Evolutionary conservation across 2,113 vertebrate species (phyloP).

Genomic region (Echinops telfairi): DNA sequence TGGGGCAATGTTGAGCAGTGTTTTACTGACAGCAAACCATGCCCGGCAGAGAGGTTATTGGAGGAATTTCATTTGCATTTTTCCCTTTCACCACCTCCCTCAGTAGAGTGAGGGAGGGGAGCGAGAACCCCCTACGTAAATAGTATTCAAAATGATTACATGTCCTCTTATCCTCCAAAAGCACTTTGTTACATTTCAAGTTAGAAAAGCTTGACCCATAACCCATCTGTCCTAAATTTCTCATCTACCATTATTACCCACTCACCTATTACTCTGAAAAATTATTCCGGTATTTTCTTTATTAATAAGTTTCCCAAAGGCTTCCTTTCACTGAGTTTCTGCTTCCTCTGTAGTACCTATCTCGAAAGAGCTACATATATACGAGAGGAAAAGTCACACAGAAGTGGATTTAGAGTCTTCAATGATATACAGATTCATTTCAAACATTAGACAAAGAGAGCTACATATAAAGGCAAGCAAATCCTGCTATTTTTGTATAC

Average conservation of each 20-base stretch:
- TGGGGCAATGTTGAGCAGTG: background rate
- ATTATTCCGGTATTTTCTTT: background rate
- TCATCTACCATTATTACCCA: background rate
- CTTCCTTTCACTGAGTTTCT: background rate
- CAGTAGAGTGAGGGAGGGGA: background rate
- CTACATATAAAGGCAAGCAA: background rate
- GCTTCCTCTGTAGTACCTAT: background rate
- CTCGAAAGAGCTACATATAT: background rate
- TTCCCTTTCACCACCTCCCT: background rate
- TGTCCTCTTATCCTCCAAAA: background rate
- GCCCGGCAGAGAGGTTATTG: too few relatives aligned
- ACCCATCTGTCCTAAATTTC: background rate
- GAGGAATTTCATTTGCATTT: constrained; percentile 39
- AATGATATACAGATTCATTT: too few relatives aligned
- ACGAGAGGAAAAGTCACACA: too few relatives aligned
- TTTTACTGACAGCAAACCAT: constrained; percentile 1
- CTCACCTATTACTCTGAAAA: constrained; percentile 25
- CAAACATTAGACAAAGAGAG: too few relatives aligned
- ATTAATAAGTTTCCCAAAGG: constrained; percentile 2
- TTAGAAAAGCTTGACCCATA: background rate
- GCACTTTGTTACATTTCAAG: background rate
- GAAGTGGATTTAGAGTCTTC: too few relatives aligned
- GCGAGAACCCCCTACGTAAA: background rate
- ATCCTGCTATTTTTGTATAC: background rate
- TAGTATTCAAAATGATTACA: constrained; percentile 13